phyloP scores from a whole-genome alignment of 2,888 invertebrate species.

The Yponomeuta sedellus region DNA sequence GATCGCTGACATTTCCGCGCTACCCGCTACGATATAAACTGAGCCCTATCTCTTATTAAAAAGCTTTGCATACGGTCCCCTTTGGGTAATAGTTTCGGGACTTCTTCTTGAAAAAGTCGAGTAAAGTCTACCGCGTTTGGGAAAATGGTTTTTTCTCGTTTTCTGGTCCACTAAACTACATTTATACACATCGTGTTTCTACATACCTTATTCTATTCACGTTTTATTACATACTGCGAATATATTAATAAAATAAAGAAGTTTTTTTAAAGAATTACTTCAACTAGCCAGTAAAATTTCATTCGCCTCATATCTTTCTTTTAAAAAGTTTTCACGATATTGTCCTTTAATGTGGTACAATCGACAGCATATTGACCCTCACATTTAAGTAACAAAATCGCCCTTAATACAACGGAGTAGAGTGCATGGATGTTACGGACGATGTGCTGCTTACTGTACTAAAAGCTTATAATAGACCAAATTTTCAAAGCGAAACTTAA shows the following conservation, averaged over 20 bases:
- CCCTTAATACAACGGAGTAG: no score
- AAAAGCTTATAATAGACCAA: neutral
- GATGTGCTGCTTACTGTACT: no score
- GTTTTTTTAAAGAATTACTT: neutral
- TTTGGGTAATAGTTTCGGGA: slow-evolving; percentile 35
- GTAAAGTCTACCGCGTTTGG: neutral
- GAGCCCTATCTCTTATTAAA: slow-evolving; percentile 60
- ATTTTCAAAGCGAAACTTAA: neutral
- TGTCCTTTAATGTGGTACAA: no score
- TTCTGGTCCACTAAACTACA: neutral
- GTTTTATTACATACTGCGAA: no score
- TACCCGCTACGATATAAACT: slow-evolving; percentile 54
- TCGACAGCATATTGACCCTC: no score
- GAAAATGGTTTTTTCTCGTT: neutral
- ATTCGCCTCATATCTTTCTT: neutral
- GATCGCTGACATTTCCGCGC: slow-evolving; percentile 68
- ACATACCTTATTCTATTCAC: no score
- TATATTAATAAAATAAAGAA: no score
- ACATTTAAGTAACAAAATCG: no score
- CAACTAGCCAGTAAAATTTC: neutral
- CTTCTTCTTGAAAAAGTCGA: slow-evolving; percentile 25
- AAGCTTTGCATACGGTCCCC: slow-evolving; percentile 54
- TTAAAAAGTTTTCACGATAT: neutral
- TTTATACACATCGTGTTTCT: neutral
- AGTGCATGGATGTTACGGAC: no score